These are phyloP conservation scores for Pollenia griseotomentosa DNA, from an alignment of 2,888 invertebrate species.

Conservation along the genomic window DNA sequence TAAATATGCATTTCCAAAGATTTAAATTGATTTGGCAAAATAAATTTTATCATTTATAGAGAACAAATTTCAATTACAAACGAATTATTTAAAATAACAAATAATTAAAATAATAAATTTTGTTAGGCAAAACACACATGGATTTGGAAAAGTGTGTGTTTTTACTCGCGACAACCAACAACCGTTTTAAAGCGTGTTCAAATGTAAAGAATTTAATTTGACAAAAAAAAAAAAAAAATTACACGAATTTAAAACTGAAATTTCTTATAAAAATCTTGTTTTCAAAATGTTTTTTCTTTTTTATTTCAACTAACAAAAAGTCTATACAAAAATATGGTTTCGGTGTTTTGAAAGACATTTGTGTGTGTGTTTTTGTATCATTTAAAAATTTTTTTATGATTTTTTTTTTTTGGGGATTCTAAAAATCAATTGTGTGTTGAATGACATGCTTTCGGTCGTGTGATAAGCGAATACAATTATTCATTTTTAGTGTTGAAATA, in stretches of 20 bases:
- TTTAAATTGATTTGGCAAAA: background rate
- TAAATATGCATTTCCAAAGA: conserved; percentile 18
- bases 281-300: background rate
- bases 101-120: background rate
- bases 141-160: background rate
- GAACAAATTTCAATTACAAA: too few species aligned
- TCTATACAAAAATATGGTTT: background rate
- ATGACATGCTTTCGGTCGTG: conserved; percentile 38
- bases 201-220: conserved; percentile 14
- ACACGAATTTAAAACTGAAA: background rate
- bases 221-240: background rate
- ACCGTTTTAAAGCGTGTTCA: conserved; percentile 12
- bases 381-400: background rate
- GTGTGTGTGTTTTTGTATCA: background rate
- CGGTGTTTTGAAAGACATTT: background rate
- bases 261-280: background rate
- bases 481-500: conserved; percentile 52
- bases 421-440: conserved; percentile 53
- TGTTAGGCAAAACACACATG: background rate
- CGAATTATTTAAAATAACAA: background rate
- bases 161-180: background rate
- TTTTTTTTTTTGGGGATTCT: conserved; percentile 22
- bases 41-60: too few species aligned
- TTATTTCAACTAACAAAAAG: too few species aligned
- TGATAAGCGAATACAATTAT: conserved; percentile 54